These are phyloP conservation scores for Platanista minor DNA, from an alignment of 2,113 vertebrate species.

Conservation along the genomic window DNA sequence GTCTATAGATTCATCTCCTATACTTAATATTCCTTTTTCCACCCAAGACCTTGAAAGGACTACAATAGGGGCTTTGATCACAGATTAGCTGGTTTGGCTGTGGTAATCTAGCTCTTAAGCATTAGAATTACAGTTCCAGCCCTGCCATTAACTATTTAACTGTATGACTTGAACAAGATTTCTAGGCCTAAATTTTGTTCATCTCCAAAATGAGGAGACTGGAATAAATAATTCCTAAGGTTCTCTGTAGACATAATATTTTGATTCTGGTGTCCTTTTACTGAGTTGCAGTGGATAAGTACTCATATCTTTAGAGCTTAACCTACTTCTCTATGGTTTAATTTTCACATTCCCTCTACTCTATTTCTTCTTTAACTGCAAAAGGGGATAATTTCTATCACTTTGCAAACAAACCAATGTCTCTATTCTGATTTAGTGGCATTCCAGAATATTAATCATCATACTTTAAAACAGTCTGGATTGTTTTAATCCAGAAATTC, in stretches of 20 bases:
- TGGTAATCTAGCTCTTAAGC: background rate
- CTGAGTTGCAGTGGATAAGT: conserved; percentile 14
- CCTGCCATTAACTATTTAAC: background rate
- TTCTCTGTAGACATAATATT: conserved; percentile 8
- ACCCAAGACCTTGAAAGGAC: conserved; percentile 38
- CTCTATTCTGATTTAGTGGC: conserved; percentile 47
- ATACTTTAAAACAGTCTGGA: conserved; percentile 38
- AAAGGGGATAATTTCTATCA: conserved; percentile 58
- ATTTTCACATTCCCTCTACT: conserved; percentile 33
- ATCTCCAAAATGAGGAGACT: conserved; percentile 2
- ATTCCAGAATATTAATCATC: conserved; percentile 41
- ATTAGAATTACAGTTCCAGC: background rate
- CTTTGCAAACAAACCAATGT: conserved; percentile 45
- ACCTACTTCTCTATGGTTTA: conserved; percentile 37
- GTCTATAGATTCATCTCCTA: conserved; percentile 17
- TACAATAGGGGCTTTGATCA: conserved; percentile 46
- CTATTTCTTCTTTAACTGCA: conserved; percentile 29
- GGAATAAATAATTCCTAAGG: conserved; percentile 42
- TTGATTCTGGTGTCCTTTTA: conserved; percentile 28
- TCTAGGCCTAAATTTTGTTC: conserved; percentile 16
- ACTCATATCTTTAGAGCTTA: conserved; percentile 32
- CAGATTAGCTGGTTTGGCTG: background rate
- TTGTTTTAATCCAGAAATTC: conserved; percentile 49
- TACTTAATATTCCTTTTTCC: conserved; percentile 39
- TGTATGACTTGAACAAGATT: background rate